Conservation (phyloP, 1,140 invertebrate genomes). For the Hesperophylax magnus region DNA sequence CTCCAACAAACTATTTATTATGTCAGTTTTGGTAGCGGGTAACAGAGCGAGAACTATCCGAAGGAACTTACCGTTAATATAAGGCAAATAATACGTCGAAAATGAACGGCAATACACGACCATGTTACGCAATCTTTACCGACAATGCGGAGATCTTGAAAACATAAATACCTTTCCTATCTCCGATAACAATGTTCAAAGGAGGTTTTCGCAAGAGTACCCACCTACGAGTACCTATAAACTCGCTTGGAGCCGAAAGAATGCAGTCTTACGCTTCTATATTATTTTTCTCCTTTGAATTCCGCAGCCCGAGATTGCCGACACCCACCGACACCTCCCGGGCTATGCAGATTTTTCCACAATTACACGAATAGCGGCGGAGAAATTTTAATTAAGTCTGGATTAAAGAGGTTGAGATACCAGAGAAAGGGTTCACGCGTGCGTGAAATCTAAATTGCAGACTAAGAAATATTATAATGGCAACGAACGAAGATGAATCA, state of each 20-base stretch:
- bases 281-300: slow-evolving; percentile 8
- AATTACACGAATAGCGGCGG: slow-evolving; percentile 36
- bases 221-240: background rate
- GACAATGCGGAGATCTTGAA: too few relatives aligned
- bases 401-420: slow-evolving; percentile 50
- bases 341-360: slow-evolving; percentile 22
- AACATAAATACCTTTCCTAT: too few relatives aligned
- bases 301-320: too few relatives aligned
- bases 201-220: background rate
- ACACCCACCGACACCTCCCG: too few relatives aligned
- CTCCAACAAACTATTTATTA: too few relatives aligned
- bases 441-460: slow-evolving; percentile 53
- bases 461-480: slow-evolving; percentile 40
- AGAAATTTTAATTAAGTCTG: slow-evolving; percentile 55
- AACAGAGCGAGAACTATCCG: too few relatives aligned
- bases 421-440: slow-evolving; percentile 48
- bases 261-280: background rate
- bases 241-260: background rate
- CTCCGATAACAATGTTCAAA: too few relatives aligned
- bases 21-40: too few relatives aligned
- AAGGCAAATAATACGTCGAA: too few relatives aligned
- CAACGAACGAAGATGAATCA: slow-evolving; percentile 34
- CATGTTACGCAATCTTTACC: too few relatives aligned
- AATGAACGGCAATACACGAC: too few relatives aligned
- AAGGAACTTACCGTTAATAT: too few relatives aligned